Evolutionary conservation across 1,140 invertebrate genomes (phyloP), one percentile per base, ranked within the genome.

Genomic region (Aphelenchoides fujianensis): DNA sequence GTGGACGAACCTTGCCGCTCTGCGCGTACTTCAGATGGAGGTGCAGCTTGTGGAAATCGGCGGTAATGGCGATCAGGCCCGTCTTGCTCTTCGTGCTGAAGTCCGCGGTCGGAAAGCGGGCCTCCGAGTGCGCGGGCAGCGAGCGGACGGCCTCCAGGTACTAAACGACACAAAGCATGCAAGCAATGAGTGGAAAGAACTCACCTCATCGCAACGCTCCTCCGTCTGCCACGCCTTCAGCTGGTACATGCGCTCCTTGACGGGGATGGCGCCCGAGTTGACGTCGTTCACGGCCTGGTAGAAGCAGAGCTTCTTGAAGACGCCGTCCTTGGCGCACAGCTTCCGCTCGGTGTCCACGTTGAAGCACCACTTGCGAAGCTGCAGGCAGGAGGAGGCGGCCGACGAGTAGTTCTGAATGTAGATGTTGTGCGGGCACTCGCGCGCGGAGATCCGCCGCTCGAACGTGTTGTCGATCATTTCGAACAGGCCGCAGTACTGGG

Each of bases 331-430:
- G 23, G 62, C 52, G 41, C 80, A 82, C 9, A 82, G 52, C 7
- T 54, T 54, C 19, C 41, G 32, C 41, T 81, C 76, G 9, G 36
- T 69, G 27, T 84, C 76, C 23, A 74, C 36, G 36, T 91, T 90
- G 86, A 98, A 99, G 30, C 98, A 86, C 94, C 95, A 98, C 86
- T 93, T 93, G 52, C 92, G 89, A 52, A 99, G 88, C 63, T 90
- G 89, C n/a, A 98, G 88, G 85, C 96, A 98, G 12, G 93, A 96
- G 62, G 92, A 92, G 31, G 93, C 94, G 28, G 95, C 95, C n/a
- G 95, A 98, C 73, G 92, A 95, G 83, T 98, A 98, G 86, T 98
- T 98, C 87, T 98, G 94, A 76, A 98, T 95, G 85, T 98, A 98
- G 59, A 98, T 88, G 79, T 94, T 93, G 86, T 98, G 95, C 0